Evolutionary conservation across 1,140 invertebrate genomes (phyloP).

Genomic region (Tyrophagus putrescentiae): DNA sequence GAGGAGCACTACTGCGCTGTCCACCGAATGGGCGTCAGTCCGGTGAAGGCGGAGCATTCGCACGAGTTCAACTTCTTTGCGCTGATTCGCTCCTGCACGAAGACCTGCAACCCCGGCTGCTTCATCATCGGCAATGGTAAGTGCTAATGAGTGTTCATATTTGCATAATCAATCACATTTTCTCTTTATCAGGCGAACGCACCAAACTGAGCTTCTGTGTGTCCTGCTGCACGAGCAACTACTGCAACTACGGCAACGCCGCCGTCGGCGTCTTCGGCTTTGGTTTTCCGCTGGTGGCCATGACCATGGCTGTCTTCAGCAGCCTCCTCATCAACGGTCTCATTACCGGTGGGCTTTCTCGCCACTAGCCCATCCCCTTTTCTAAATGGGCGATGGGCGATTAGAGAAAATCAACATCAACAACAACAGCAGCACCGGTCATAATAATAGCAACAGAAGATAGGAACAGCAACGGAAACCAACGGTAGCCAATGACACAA

Average conservation of each 20-base stretch:
- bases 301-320: too few relatives aligned
- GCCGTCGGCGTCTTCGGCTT: not conserved
- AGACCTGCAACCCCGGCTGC: conserved; percentile 13
- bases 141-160: not conserved
- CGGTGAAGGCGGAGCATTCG: not conserved
- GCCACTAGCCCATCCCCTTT: too few relatives aligned
- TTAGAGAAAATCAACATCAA: too few relatives aligned
- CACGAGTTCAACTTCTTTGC: conserved; percentile 18
- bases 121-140: conserved; percentile 18
- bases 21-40: conserved; percentile 10
- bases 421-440: too few relatives aligned
- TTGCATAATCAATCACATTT: not conserved
- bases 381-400: too few relatives aligned
- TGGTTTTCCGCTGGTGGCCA: too few relatives aligned
- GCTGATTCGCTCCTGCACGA: conserved; percentile 10
- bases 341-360: too few relatives aligned
- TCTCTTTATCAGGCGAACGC: conserved; percentile 15
- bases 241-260: conserved; percentile 17
- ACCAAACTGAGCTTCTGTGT: conserved; percentile 17
- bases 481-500: too few relatives aligned
- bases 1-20: conserved; percentile 14
- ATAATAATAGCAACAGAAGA: too few relatives aligned
- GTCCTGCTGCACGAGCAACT: conserved; percentile 12
- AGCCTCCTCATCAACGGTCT: too few relatives aligned
- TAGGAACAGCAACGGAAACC: too few relatives aligned